Evolutionary conservation across 2,113 vertebrate species (phyloP).

Genomic region (Pardalotus punctatus): DNA sequence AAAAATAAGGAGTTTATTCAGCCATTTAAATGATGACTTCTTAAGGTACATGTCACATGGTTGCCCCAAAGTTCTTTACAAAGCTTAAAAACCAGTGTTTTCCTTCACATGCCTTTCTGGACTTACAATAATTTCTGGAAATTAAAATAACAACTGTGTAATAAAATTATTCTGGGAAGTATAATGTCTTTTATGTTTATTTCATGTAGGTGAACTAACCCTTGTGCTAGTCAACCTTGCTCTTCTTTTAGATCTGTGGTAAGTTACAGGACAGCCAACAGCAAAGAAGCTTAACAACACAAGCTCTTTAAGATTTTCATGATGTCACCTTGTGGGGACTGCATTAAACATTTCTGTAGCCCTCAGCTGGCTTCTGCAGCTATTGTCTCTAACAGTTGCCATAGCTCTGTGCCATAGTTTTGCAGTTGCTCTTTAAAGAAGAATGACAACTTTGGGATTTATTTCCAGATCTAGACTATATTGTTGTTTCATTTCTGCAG

Average conservation of each 20-base stretch:
- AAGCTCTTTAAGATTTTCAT: not conserved
- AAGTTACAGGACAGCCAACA: not conserved
- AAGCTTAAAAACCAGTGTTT: not conserved
- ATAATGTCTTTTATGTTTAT: not conserved
- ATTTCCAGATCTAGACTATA: not conserved
- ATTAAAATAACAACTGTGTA: not conserved
- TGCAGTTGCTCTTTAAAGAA: not conserved
- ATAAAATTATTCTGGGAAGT: not conserved
- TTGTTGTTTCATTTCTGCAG: not conserved
- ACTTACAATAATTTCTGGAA: too few relatives aligned
- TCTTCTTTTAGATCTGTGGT: not conserved
- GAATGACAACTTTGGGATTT: not conserved
- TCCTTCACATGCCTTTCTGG: not conserved
- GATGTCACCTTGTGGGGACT: not conserved
- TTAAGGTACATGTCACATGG: not conserved
- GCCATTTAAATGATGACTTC: not conserved
- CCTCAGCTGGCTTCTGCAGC: not conserved
- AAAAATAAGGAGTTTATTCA: not conserved
- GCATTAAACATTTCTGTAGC: not conserved
- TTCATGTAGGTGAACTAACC: not conserved
- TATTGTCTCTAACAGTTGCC: not conserved
- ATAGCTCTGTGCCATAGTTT: not conserved
- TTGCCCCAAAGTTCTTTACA: not conserved
- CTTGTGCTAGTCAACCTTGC: not conserved
- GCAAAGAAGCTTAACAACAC: accelerated